Evolutionary conservation across 1,140 invertebrate species (phyloP).

Genomic region (Carposina sasakii): DNA sequence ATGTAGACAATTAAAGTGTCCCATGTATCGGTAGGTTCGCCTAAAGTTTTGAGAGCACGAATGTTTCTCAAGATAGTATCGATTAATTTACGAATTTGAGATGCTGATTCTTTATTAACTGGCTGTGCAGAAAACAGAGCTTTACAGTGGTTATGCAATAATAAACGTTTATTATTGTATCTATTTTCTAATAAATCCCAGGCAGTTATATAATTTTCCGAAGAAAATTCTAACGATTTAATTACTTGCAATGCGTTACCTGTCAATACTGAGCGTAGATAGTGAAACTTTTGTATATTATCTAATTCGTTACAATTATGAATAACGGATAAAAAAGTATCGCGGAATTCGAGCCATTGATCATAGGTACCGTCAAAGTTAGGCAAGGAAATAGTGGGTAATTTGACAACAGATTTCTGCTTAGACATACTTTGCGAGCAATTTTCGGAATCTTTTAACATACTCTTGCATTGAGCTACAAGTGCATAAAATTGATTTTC

Average conservation of each 20-base stretch:
- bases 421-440: too few species aligned
- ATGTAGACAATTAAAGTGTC: slow-evolving; percentile 14
- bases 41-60: slow-evolving; percentile 1
- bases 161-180: neutral
- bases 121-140: neutral
- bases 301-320: neutral
- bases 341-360: neutral
- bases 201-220: neutral
- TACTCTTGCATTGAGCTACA: neutral
- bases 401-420: neutral
- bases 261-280: neutral
- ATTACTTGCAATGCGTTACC: slow-evolving; percentile 1
- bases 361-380: slow-evolving; percentile 3
- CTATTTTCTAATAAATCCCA: slow-evolving; percentile 5
- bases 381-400: neutral
- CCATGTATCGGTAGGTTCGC: slow-evolving; percentile 3
- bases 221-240: neutral
- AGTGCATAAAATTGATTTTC: neutral
- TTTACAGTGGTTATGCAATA: slow-evolving; percentile 5
- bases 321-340: neutral
- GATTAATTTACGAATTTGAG: slow-evolving; percentile 3
- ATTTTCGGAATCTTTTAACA: neutral
- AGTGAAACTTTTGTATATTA: slow-evolving; percentile 2
- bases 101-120: neutral
- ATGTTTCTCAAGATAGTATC: slow-evolving; percentile 1